Base-by-base conservation (phyloP, 2,113 vertebrate species). In the Himantopus leucocephalus region DNA sequence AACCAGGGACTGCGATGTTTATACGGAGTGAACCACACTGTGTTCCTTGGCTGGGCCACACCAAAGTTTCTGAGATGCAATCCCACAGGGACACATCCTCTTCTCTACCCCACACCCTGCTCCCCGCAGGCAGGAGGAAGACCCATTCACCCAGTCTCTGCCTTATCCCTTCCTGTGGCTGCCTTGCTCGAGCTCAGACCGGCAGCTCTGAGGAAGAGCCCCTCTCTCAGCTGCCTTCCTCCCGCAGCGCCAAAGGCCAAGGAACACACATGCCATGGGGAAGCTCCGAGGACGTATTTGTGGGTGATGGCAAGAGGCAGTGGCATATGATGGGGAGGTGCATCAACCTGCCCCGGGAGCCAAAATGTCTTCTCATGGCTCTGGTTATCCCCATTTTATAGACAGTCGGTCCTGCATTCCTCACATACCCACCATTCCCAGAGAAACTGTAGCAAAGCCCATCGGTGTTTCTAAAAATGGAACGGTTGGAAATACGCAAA, bases 401-500 rank as follows among this genome's bases (percentile, higher is more conserved):
- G 88, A 27, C 43, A 78, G 66, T 72, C 0, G 0, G 70, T 94
- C 50, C 67, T 47, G 59, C 91, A 91, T 96, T 95, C 93, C 59
- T 91, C 55, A 90, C 89, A 97, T 97, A 88, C 66, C 59, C 93
- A 93, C 95, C 91, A 92, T 94, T 96, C 91, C 84, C 91, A 93
- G 32, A 92, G 73, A 95, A 91, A 92, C 55, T 85, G 67, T 8
- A 91, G 87, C 78, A 94, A 95, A 90, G 81, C 41, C 71, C 78
- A 95, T 16, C 16, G 6, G 84, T 85, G 95, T 91, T 96, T 91
- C 97, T 95, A 96, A 96, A 96, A 96, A 96, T 43, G 60, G 94
- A 96, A 88, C 0, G 0, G 62, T 83, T 93, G 58, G 63, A 94
- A 96, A 95, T 47, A 76, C 0, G 1, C 85, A 93, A 92, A 96